Evolutionary conservation across 2,888 invertebrate species (phyloP).

Genomic region (Limnephilus lunatus): DNA sequence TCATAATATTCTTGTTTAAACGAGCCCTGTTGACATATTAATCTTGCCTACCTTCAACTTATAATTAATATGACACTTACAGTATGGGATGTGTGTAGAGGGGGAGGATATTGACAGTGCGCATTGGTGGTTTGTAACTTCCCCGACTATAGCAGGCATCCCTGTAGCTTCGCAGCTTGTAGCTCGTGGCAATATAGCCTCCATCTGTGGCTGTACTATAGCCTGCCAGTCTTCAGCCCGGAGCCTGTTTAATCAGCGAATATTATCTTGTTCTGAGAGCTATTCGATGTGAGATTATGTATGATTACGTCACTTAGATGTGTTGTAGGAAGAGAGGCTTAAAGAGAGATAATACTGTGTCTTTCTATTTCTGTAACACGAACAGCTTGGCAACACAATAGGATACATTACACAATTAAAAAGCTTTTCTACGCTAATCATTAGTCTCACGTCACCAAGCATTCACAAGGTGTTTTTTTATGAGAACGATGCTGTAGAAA

Average conservation of each 20-base stretch:
- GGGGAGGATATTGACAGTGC: conserved; percentile 7
- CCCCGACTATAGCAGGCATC: not conserved
- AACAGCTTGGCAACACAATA: not conserved
- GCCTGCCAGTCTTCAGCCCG: not conserved
- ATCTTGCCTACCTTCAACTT: not conserved
- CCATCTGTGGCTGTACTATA: not conserved
- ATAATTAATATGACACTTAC: conserved; percentile 28
- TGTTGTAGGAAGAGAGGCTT: not conserved
- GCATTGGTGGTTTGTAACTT: not conserved
- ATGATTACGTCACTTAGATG: not conserved
- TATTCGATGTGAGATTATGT: not conserved
- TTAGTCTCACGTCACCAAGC: too few relatives aligned
- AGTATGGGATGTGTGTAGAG: not conserved
- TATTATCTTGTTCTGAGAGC: not conserved
- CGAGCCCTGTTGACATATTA: not conserved
- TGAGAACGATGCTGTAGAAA: too few relatives aligned
- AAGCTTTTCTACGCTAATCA: not conserved
- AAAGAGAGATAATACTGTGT: not conserved
- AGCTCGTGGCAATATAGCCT: not conserved
- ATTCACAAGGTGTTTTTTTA: too few relatives aligned
- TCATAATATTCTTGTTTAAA: not conserved
- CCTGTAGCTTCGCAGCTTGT: not conserved
- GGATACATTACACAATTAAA: not conserved
- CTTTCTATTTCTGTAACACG: not conserved
- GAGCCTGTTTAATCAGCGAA: not conserved